These are phyloP conservation scores for Toxostoma redivivum DNA, from an alignment of 2,113 vertebrate species.

Conservation along the genomic window DNA sequence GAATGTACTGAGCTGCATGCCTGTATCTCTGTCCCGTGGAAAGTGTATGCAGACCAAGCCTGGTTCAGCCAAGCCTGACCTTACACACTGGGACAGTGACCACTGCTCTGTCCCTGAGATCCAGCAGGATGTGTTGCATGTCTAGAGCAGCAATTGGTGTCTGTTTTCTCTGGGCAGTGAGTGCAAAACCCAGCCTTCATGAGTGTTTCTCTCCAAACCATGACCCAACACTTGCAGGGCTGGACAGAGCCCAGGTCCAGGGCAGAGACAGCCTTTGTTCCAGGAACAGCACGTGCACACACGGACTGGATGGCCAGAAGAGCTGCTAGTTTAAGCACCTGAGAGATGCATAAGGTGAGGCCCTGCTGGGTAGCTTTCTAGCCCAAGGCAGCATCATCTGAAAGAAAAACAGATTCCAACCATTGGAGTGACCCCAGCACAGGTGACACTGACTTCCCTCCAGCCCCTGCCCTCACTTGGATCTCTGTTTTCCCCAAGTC, in stretches of 20 bases:
- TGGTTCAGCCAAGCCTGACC: neutral
- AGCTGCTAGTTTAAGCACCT: neutral
- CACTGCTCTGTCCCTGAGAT: neutral
- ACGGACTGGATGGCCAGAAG: neutral
- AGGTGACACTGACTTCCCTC: neutral
- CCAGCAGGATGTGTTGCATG: neutral
- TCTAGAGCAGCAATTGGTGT: neutral
- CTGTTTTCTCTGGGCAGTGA: neutral
- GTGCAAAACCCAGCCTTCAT: neutral
- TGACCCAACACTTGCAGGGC: neutral
- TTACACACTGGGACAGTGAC: neutral
- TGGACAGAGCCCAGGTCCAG: neutral
- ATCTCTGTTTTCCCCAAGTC: neutral
- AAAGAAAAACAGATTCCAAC: neutral
- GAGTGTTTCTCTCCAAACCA: neutral
- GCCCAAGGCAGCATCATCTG: neutral
- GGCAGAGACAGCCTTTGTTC: neutral
- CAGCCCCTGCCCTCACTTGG: accelerated
- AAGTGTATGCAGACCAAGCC: neutral
- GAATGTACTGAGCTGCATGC: conserved; percentile 51
- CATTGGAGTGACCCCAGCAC: neutral
- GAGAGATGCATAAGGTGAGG: neutral
- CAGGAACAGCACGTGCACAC: neutral
- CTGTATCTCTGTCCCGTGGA: conserved; percentile 9
- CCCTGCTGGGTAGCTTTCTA: neutral